Base-by-base conservation (phyloP, 2,888 invertebrate genomes). In the Deroplatys truncata region DNA sequence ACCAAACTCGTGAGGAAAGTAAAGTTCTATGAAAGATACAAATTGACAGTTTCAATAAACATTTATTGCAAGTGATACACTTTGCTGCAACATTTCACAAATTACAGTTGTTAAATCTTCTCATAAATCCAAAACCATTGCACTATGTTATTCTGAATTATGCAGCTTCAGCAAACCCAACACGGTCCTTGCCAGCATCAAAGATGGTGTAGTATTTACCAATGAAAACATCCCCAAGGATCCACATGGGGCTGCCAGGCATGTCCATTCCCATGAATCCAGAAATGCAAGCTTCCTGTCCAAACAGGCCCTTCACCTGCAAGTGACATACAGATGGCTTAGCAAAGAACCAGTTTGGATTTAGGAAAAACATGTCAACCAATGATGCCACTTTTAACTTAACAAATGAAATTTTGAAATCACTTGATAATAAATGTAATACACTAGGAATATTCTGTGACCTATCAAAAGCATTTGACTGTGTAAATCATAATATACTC, bases 181-280 rank as follows among this genome's bases (percentile, higher is more conserved):
- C 88, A 28, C 89, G 84, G 84, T 89, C 28, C 25, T 88, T 72
- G 10, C 28, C 85, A 94, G 97, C 95, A 94, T 99, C 99, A 94
- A 99, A 99, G 94, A 98, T 98, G 0, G 99, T 98, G 94, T 99
- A 99, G 94, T 96, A 99, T 93, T 96, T 97, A 90, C 99, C 99
- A 93, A 99, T 98, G 94, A 99, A 99, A 91, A 99, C 98, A 94
- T 99, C 99, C 89, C 99, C 99, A 91, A 99, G 95, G 94, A 99
- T 99, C 99, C 99, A 99, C 91, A 99, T 95, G 28, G 98, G 98
- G 10, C 99, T 99, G 93, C 97, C 96, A 89, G 98, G 98, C 93
- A 99, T 97, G 94, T 99, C 99, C 92, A 99, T 96, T 88, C 98
- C 98, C 96, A 98, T 97, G 94, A 99, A 99, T 88, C 99, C 99